A percentile compares a stretch with the other conserved stretches of the same genome.
Evolutionary conservation across 2,797 vertebrate genomes (phyloP).

Genomic region (Lates japonicus): DNA sequence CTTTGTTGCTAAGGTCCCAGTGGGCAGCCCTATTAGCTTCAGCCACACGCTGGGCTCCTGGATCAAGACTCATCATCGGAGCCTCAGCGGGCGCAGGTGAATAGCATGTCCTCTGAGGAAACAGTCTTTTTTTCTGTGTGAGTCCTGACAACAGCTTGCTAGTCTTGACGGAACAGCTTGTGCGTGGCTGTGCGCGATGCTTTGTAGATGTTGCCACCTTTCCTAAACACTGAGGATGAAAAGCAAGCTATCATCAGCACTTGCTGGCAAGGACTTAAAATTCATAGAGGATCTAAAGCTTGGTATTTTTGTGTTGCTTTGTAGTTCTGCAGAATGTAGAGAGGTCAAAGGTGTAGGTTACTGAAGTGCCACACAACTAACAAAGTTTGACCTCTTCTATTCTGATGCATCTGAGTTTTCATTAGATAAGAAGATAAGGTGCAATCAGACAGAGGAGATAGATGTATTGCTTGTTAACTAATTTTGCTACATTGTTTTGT

Average conservation of each 20-base stretch:
- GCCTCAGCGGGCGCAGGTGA: constrained; percentile 55
- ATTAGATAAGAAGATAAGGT: constrained; percentile 47
- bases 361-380: not conserved
- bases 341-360: constrained; percentile 5
- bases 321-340: constrained; percentile 9
- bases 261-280: constrained; percentile 29
- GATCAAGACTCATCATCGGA: constrained; percentile 35
- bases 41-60: constrained; percentile 48
- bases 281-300: constrained; percentile 9
- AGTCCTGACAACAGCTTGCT: constrained; percentile 57
- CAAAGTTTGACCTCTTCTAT: constrained; percentile 36
- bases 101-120: constrained; percentile 49
- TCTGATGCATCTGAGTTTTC: constrained; percentile 41
- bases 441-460: constrained; percentile 55
- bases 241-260: constrained; percentile 21
- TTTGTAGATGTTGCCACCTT: constrained; percentile 35
- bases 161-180: constrained; percentile 51
- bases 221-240: constrained; percentile 17
- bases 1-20: constrained; percentile 67
- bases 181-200: constrained; percentile 21
- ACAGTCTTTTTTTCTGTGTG: constrained; percentile 33
- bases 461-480: constrained; percentile 68
- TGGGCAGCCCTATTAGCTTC: constrained; percentile 62
- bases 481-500: constrained; percentile 67
- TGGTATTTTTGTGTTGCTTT: constrained; percentile 5